Evolutionary conservation across 2,888 invertebrate species (phyloP), one percentile per base, ranked within the genome.

Genomic region (Drosophila rellima): DNA sequence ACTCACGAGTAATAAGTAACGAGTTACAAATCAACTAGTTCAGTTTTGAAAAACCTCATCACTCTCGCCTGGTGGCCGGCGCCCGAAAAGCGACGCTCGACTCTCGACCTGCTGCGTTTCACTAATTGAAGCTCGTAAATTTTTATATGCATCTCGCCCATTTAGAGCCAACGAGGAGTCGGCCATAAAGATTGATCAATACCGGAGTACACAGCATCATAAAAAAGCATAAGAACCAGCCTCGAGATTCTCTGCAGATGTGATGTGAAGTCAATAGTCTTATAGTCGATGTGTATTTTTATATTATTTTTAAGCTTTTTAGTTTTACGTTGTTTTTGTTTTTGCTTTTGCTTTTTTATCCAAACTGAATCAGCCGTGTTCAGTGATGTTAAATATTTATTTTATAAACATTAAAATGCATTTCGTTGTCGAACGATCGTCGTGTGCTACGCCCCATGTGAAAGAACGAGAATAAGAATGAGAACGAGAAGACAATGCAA

Each of bases 161-260:
- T 66, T 52, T 20, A 20, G 26, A 57, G 48, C 40, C 55, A 76
- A 62, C 62, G 70, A 60, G 72, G 47, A 61, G 66, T 44, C 69
- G 17, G 52, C 77, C 82, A 85, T 83, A 75, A 85, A 83, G 88
- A 87, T 87, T 64, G 57, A 85, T 84, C 82, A 67, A 59, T 20
- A 42, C 6, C 20, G 26, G 15, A 40, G 23, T 15, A 39, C 23
- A 31, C 45, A 44, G 3, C 40, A 35, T 29, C 48, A 48, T 63
- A 55, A 57, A 70, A 40, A 18, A 10, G 29, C 57, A 23, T 26
- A 33, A 39, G 17, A 39, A 18, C 2, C 11, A 29, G 18, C 33
- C 26, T 23, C 17, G 8, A 18, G 17, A 48, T n/a, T 44, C 40
- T 8, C 18, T 11, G 20, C 42, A 42, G 42, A 20, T 20, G 8